Conservation (phyloP, 2,797 vertebrate genomes). For the Siniperca obscura region DNA sequence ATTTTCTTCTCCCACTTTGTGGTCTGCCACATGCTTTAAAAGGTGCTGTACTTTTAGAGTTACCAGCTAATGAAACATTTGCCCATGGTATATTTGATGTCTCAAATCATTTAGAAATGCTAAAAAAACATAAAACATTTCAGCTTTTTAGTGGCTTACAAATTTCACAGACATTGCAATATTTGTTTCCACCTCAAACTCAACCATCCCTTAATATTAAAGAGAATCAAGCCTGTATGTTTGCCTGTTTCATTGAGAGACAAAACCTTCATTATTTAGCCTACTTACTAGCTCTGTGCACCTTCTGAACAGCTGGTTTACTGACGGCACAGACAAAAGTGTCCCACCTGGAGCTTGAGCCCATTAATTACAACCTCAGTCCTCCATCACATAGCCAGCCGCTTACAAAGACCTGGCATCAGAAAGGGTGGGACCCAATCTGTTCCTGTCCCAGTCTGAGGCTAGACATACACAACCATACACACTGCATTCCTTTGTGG, state of each 20-base stretch:
- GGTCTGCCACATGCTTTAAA: conserved; percentile 23
- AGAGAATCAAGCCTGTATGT: conserved; percentile 5
- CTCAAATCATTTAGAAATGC: neutral
- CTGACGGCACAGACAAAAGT: conserved; percentile 54
- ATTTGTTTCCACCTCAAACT: neutral
- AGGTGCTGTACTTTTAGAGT: conserved; percentile 20
- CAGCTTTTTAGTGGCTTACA: neutral
- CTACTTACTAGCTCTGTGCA: conserved; percentile 17
- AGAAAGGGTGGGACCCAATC: conserved; percentile 69
- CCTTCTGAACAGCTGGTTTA: conserved; percentile 74
- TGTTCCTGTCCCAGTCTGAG: conserved; percentile 66
- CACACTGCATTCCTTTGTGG: conserved; percentile 75
- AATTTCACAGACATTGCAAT: neutral
- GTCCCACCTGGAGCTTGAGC: conserved; percentile 76
- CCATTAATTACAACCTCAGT: conserved; percentile 78
- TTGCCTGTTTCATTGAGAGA: conserved; percentile 27
- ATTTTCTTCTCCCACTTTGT: conserved; percentile 8
- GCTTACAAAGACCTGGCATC: conserved; percentile 70
- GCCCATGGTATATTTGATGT: neutral
- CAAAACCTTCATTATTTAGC: neutral
- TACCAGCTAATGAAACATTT: neutral
- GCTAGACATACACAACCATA: conserved; percentile 64
- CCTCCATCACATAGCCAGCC: conserved; percentile 55
- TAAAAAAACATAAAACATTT: neutral
- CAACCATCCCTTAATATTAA: neutral